Percentiles rank a stretch among this genome's conserved stretches.
Evolutionary conservation across 2,888 invertebrate species (phyloP).

Genomic region (Mythimna vitellina): DNA sequence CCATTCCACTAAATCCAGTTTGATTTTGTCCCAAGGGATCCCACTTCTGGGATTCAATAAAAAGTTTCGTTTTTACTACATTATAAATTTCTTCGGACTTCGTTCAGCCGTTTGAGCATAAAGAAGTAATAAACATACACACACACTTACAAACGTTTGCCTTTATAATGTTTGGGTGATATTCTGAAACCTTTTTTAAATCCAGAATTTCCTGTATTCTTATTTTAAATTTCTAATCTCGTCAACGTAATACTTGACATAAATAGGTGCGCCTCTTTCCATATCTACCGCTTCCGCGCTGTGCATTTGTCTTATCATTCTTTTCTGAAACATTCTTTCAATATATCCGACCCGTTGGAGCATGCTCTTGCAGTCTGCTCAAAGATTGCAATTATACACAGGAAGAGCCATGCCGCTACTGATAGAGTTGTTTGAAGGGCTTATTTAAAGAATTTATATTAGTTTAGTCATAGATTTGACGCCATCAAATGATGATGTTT

Average conservation of each 20-base stretch:
- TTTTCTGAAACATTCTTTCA: slow-evolving; percentile 48
- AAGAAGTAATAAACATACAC: no score
- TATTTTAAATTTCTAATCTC: background rate
- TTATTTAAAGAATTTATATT: no score
- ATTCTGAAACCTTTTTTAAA: background rate
- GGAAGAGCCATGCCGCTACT: slow-evolving; percentile 25
- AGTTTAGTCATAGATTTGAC: no score
- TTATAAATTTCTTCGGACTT: no score
- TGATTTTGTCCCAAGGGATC: no score
- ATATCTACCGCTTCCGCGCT: slow-evolving; percentile 20
- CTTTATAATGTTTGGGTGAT: no score
- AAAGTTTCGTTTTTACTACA: no score
- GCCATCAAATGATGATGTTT: no score
- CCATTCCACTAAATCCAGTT: no score
- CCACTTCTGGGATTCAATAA: no score
- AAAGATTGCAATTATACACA: slow-evolving; percentile 32
- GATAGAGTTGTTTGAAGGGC: background rate
- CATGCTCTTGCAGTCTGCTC: slow-evolving; percentile 45
- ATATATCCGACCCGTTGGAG: slow-evolving; percentile 51
- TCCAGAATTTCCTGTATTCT: background rate
- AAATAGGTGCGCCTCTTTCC: background rate
- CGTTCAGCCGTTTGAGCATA: no score
- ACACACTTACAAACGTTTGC: no score
- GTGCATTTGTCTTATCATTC: slow-evolving; percentile 51
- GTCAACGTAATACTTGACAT: background rate